A percentile compares a stretch with the other conserved stretches of the same genome.
These are phyloP conservation scores for Apodemia mormo DNA, from an alignment of 2,888 invertebrate species.

Conservation along the genomic window DNA sequence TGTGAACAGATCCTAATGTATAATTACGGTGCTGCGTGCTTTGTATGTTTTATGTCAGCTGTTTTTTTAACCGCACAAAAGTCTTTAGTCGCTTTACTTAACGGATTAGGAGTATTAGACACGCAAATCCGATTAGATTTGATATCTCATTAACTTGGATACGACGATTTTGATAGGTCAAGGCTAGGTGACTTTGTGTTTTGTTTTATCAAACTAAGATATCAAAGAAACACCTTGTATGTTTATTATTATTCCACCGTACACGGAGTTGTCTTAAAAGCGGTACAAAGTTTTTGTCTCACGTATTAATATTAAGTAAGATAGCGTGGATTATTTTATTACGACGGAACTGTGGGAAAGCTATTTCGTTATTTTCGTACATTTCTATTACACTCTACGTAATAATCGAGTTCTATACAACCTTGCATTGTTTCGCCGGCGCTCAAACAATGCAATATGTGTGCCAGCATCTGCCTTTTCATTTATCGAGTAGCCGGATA, in stretches of 20 bases:
- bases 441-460: background rate
- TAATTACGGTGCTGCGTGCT: background rate
- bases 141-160: background rate
- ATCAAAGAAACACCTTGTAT: too few species aligned
- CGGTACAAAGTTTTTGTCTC: too few species aligned
- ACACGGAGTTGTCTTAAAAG: too few species aligned
- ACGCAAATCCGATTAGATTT: conserved; percentile 3
- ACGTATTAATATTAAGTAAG: too few species aligned
- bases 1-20: background rate
- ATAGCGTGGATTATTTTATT: too few species aligned
- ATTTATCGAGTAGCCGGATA: background rate
- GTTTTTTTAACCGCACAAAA: conserved; percentile 4
- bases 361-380: too few species aligned
- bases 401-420: background rate
- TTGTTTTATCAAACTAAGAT: too few species aligned
- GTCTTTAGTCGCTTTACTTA: conserved; percentile 4
- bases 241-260: too few species aligned
- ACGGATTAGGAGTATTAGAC: conserved; percentile 1
- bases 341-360: too few species aligned
- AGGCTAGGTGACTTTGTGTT: background rate
- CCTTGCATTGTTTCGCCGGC: conserved; percentile 5
- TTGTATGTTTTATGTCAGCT: background rate
- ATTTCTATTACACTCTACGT: background rate
- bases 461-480: background rate
- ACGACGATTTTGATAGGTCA: background rate